Percentiles rank a stretch among this genome's conserved stretches.
phyloP scores from a whole-genome alignment of 2,888 invertebrate species.

The Strigamia transsilvanica region DNA sequence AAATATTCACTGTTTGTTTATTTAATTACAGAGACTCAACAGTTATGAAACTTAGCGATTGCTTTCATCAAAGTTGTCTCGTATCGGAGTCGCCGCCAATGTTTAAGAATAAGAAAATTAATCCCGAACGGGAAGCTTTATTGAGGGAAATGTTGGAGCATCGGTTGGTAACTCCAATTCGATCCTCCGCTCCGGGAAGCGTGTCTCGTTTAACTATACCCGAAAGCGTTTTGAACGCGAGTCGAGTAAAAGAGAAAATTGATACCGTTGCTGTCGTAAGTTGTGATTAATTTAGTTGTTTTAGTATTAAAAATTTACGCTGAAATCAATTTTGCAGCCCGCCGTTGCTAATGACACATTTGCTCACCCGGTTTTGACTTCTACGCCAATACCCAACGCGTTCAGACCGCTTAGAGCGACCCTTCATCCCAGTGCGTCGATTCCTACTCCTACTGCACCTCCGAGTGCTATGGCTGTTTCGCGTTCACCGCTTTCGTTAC shows the following conservation, averaged over 20 bases:
- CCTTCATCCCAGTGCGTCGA: not conserved
- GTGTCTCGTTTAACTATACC: constrained; percentile 15
- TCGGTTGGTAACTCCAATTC: constrained; percentile 7
- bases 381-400: not conserved
- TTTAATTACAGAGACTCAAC: not conserved
- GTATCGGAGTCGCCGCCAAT: not conserved
- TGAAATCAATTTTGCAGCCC: not conserved
- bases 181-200: constrained; percentile 44
- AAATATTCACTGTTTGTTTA: not conserved
- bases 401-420: not conserved
- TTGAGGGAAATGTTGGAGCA: constrained; percentile 24
- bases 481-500: not conserved
- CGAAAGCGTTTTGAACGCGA: constrained; percentile 2
- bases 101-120: not conserved
- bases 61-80: not conserved
- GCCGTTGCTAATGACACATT: not conserved
- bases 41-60: not conserved
- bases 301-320: too few species aligned
- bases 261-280: too few species aligned
- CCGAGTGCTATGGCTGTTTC: not conserved
- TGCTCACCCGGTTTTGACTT: not conserved
- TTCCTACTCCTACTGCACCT: not conserved
- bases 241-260: not conserved
- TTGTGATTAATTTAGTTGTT: too few species aligned
- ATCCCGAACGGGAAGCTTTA: not conserved